Percentiles rank a stretch among this genome's conserved stretches.
phyloP scores from a whole-genome alignment of 2,113 vertebrate species.

The Romanogobio albipinnatus region DNA sequence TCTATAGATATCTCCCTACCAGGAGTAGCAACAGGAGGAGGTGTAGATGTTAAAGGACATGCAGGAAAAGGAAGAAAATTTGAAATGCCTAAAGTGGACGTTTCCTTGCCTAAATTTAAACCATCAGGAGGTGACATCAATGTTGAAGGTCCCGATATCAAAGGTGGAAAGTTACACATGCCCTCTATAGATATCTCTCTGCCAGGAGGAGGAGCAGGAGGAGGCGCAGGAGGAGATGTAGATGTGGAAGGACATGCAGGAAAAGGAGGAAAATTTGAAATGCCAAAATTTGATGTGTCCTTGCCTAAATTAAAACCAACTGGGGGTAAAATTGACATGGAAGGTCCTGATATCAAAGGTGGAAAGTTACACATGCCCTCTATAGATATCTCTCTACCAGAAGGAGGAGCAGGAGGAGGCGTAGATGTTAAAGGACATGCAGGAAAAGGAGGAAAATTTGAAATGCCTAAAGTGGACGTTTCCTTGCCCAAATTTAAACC shows the following conservation, averaged over 20 bases:
- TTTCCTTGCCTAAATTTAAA: constrained; percentile 63
- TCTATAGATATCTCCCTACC: constrained; percentile 56
- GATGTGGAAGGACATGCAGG: constrained; percentile 46
- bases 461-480: constrained; percentile 47
- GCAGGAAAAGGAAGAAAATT: constrained; percentile 37
- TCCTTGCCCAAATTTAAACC: constrained; percentile 56
- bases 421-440: constrained; percentile 34
- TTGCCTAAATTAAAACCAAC: constrained; percentile 49
- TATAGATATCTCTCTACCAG: constrained; percentile 52
- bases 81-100: constrained; percentile 57
- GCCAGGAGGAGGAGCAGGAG: neutral
- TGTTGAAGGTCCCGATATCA: constrained; percentile 39
- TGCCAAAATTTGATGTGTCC: constrained; percentile 57
- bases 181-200: constrained; percentile 43
- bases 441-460: constrained; percentile 54
- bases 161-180: constrained; percentile 50
- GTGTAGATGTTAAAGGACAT: neutral
- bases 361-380: constrained; percentile 28
- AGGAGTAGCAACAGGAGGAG: constrained; percentile 52
- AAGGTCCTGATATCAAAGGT: neutral
- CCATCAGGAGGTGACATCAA: neutral
- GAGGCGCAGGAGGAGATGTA: neutral
- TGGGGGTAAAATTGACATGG: constrained; percentile 50
- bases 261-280: constrained; percentile 59
- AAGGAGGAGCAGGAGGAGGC: constrained; percentile 33